Evolutionary conservation across 2,888 invertebrate species (phyloP), one percentile per base, ranked within the genome.

Genomic region (Itoplectis maculator): DNA sequence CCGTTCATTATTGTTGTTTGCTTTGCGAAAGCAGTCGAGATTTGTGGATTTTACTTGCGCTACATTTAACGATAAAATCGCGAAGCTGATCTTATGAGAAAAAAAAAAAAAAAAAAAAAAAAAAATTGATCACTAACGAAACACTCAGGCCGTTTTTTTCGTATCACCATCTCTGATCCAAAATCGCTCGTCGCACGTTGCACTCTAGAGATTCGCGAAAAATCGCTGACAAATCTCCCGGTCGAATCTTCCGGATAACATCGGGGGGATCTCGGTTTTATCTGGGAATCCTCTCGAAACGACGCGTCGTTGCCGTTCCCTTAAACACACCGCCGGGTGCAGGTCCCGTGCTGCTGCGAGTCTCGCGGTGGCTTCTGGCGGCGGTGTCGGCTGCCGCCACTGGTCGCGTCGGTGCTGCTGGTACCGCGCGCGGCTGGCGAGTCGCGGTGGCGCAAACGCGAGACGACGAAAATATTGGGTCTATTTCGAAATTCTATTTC

Each of bases 401-500:
- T 49, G 49, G 40, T 11, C 18, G 40, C 56, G 75, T 54, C 20
- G 79, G 83, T 84, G 83, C 83, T 81, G 83, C 86, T 87, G n/a
- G n/a, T n/a, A n/a, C 83, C 78, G 82, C 81, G 84, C 84, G 81
- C 83, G 86, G 86, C 81, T 83, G 76, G 88, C 88, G 81, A 84
- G 83, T 69, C 84, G 88, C 89, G 91, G 89, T 91, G 90, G 92
- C 90, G 92, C 91, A 92, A 92, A 92, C 88, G 92, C 91, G 91
- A 90, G 92, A 90, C 92, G 92, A 92, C 92, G 92, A 92, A 92
- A 92, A 92, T 92, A 92, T 92, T 92, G 90, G 92, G 89, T 92
- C 92, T 92, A 92, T 92, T 92, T 92, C 92, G 91, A 92, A 92
- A 92, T 92, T 92, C 92, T 92, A 92, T 92, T 92, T 92, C 87